A percentile compares a stretch with the other conserved stretches of the same genome.
These are phyloP conservation scores for Leptoteleia sp. DNA, from an alignment of 1,140 invertebrate species.

Conservation along the genomic window DNA sequence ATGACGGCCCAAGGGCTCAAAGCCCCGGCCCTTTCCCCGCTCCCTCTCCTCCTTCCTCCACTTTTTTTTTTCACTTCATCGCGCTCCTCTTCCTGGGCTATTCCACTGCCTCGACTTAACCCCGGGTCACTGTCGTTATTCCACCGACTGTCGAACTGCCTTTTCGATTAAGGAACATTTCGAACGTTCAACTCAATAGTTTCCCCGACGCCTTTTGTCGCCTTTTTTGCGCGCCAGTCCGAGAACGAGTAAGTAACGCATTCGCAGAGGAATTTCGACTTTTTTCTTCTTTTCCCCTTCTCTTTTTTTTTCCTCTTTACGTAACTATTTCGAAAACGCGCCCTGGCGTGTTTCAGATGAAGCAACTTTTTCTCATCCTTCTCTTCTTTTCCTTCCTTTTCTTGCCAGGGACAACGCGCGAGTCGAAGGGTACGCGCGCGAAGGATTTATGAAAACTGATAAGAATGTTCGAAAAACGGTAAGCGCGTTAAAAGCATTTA, in stretches of 20 bases:
- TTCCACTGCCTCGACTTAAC: conserved; percentile 55
- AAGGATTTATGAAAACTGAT: too few relatives aligned
- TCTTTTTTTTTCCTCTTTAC: too few relatives aligned
- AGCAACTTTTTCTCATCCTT: conserved; percentile 20
- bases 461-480: too few relatives aligned
- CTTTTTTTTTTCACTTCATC: conserved; percentile 38
- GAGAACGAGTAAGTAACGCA: conserved; percentile 29
- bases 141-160: conserved; percentile 65
- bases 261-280: conserved; percentile 40
- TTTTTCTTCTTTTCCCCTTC: too few relatives aligned
- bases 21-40: conserved; percentile 56
- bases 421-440: too few relatives aligned
- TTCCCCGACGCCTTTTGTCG: conserved; percentile 23
- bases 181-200: conserved; percentile 52
- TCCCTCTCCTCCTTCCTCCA: conserved; percentile 27
- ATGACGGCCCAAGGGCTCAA: conserved; percentile 76
- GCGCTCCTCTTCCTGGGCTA: conserved; percentile 54
- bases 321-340: conserved; percentile 47
- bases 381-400: too few relatives aligned
- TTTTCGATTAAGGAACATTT: conserved; percentile 66
- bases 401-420: too few relatives aligned
- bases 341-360: conserved; percentile 23
- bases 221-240: conserved; percentile 14
- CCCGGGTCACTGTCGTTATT: conserved; percentile 65
- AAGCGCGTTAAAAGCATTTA: too few relatives aligned